Evolutionary conservation across 2,797 vertebrate genomes (phyloP).

Genomic region (Phrynocephalus forsythii): DNA sequence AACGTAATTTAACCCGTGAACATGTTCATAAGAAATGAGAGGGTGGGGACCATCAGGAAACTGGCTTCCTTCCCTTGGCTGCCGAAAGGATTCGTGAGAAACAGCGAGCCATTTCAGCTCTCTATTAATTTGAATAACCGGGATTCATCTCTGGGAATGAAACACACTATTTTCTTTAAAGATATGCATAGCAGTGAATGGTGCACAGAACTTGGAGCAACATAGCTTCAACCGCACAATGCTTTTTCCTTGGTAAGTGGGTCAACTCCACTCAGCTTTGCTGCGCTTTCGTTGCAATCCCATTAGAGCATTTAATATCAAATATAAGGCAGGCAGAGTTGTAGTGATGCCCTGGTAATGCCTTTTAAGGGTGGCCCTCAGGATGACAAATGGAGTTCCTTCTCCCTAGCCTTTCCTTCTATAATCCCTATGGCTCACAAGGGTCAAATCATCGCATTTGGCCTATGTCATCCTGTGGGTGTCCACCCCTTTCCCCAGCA

Average conservation of each 20-base stretch:
- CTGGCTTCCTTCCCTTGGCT: too few relatives aligned
- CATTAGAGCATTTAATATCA: not conserved
- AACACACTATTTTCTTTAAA: not conserved
- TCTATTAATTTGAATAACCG: not conserved
- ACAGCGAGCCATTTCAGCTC: not conserved
- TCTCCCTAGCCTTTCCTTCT: not conserved
- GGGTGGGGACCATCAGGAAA: not conserved
- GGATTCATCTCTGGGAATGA: not conserved
- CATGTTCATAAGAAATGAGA: not conserved
- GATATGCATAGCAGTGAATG: not conserved
- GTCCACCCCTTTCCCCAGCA: not conserved
- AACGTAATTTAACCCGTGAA: slow-evolving; percentile 3
- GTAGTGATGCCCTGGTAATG: not conserved
- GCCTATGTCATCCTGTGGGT: not conserved
- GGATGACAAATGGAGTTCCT: not conserved
- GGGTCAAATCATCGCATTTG: not conserved
- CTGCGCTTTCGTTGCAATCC: not conserved
- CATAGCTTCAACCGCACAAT: not conserved
- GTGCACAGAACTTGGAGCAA: not conserved
- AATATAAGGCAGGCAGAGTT: not conserved
- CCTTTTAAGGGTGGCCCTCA: not conserved
- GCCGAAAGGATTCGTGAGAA: not conserved
- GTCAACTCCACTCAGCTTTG: not conserved
- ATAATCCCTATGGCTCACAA: not conserved
- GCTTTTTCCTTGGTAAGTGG: not conserved